A percentile compares a stretch with the other conserved stretches of the same genome.
Evolutionary conservation across 2,113 vertebrate species (phyloP).

Genomic region (Caranx melampygus): DNA sequence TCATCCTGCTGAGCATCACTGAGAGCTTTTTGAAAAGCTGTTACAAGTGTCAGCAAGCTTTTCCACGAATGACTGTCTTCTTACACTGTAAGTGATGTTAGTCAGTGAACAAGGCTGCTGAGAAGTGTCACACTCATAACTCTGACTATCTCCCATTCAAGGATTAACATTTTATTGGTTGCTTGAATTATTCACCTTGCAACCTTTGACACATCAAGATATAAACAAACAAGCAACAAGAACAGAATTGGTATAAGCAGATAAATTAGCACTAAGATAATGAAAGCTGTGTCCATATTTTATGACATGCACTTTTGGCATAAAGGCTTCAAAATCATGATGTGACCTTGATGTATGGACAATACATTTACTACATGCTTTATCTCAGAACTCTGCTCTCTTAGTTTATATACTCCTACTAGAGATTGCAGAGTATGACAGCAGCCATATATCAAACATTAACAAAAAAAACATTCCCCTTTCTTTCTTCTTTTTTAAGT

Average conservation of each 20-base stretch:
- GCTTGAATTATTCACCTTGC: too few species aligned
- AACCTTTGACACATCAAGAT: too few species aligned
- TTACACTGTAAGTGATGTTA: neutral
- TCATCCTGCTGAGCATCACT: too few species aligned
- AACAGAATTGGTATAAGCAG: neutral
- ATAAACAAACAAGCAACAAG: too few species aligned
- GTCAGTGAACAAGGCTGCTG: too few species aligned
- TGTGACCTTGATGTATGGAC: neutral
- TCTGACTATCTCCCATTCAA: too few species aligned
- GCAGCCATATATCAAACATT: constrained; percentile 24
- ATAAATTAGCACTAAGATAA: neutral
- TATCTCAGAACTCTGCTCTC: constrained; percentile 11
- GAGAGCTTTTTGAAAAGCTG: neutral
- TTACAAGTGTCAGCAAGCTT: neutral
- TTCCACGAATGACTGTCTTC: neutral
- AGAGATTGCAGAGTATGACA: constrained; percentile 35
- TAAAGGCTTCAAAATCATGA: constrained; percentile 3
- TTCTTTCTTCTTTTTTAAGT: neutral
- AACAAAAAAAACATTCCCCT: neutral
- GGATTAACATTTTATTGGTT: too few species aligned
- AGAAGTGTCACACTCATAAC: too few species aligned
- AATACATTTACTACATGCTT: neutral
- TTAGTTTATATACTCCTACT: constrained; percentile 14
- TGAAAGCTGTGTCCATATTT: neutral
- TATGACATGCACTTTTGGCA: neutral